Evolutionary conservation across 2,797 vertebrate species (phyloP).

Genomic region (Enteromius trimaculatus): DNA sequence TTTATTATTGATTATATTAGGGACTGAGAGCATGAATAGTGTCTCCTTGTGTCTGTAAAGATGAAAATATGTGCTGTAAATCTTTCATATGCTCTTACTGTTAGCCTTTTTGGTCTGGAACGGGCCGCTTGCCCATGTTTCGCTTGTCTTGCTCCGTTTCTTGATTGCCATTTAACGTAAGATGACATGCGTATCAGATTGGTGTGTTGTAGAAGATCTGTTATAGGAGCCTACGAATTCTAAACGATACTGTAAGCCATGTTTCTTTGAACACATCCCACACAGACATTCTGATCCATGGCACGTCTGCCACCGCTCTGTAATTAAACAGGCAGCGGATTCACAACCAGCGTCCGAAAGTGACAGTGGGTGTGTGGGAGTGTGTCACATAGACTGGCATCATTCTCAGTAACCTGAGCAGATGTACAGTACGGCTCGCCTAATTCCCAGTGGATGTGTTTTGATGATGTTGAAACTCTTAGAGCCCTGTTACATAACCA

Average conservation of each 20-base stretch:
- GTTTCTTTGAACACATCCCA: constrained; percentile 51
- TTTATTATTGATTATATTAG: neutral
- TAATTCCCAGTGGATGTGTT: constrained; percentile 34
- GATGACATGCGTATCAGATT: neutral
- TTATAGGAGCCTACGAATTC: constrained; percentile 7
- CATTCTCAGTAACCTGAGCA: constrained; percentile 56
- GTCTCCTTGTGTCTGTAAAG: neutral
- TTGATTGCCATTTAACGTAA: constrained; percentile 11
- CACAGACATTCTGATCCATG: constrained; percentile 49
- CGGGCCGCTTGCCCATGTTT: constrained; percentile 1
- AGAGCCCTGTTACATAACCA: constrained; percentile 1
- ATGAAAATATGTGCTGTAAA: neutral
- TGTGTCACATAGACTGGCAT: constrained; percentile 56
- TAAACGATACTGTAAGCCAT: constrained; percentile 1
- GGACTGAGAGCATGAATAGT: neutral
- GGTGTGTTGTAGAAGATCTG: constrained; percentile 15
- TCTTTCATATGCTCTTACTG: neutral
- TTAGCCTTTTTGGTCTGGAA: neutral
- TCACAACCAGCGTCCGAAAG: constrained; percentile 49
- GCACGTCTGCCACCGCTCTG: constrained; percentile 58
- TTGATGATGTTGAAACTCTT: neutral
- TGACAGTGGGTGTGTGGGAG: constrained; percentile 61
- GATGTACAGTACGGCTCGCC: constrained; percentile 46
- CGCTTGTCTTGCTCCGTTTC: neutral
- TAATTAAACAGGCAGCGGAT: constrained; percentile 58